Percentiles rank a stretch among this genome's conserved stretches.
These are phyloP conservation scores for Gymnothorax javanicus DNA, from an alignment of 2,797 vertebrate genomes.

Conservation along the genomic window DNA sequence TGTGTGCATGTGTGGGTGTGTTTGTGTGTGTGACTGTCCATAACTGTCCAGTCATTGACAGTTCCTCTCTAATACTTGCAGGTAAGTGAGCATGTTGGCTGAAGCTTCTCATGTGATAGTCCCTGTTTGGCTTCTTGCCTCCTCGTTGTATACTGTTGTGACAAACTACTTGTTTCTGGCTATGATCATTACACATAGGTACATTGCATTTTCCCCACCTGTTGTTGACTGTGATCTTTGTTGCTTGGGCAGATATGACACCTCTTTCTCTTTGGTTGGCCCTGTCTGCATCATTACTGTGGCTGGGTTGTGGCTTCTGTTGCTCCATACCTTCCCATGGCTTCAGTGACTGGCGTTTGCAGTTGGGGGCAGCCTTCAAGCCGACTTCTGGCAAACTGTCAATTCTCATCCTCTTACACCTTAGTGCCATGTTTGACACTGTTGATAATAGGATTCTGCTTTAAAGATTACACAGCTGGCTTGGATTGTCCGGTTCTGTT, in stretches of 20 bases:
- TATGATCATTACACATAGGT: background rate
- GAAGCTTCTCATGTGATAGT: too few relatives aligned
- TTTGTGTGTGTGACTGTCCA: background rate
- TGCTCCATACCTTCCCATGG: background rate
- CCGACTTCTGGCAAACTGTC: background rate
- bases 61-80: constrained; percentile 11
- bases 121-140: constrained; percentile 18
- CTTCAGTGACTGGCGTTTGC: background rate
- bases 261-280: too few relatives aligned
- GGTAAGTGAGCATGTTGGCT: constrained; percentile 1
- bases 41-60: background rate
- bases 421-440: too few relatives aligned
- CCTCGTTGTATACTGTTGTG: constrained; percentile 3
- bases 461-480: too few relatives aligned
- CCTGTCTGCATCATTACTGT: background rate
- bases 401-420: too few relatives aligned
- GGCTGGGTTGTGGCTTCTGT: background rate
- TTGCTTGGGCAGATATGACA: too few relatives aligned
- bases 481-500: too few relatives aligned
- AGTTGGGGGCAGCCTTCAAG: constrained; percentile 6
- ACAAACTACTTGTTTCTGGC: constrained; percentile 17
- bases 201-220: too few relatives aligned
- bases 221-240: too few relatives aligned
- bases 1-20: background rate
- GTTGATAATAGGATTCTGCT: too few relatives aligned